Evolutionary conservation across 37 sponge, comb jelly and placozoan species (phyloP).

Genomic region (Aplysina aerophoba): DNA sequence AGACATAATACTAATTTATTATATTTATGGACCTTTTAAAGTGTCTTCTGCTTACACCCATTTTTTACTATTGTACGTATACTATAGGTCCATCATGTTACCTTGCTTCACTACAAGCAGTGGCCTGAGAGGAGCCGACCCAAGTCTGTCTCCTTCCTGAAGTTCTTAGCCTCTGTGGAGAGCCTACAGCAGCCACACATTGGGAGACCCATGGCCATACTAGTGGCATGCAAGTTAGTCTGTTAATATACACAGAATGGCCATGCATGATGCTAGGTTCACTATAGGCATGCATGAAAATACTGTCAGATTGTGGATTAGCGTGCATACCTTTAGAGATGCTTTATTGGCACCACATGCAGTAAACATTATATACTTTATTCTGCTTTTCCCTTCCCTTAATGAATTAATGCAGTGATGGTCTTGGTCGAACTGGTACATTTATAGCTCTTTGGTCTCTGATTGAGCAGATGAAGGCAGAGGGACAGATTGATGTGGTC

Average conservation of each 20-base stretch:
- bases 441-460: conserved; percentile 39
- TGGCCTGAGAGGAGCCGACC: background rate
- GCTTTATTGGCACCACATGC: too few relatives aligned
- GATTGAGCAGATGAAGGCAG: conserved; percentile 44
- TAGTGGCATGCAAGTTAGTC: conserved; percentile 12
- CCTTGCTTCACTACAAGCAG: background rate
- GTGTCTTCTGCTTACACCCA: too few relatives aligned
- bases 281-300: too few relatives aligned
- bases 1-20: too few relatives aligned
- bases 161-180: background rate
- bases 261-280: too few relatives aligned
- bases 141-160: background rate
- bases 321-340: too few relatives aligned
- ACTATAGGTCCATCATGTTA: background rate
- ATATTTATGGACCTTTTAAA: too few relatives aligned
- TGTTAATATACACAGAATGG: too few relatives aligned
- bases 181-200: background rate
- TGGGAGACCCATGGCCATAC: background rate
- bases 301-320: too few relatives aligned
- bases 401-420: conserved; percentile 34
- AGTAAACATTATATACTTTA: background rate
- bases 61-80: too few relatives aligned
- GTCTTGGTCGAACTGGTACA: conserved; percentile 42
- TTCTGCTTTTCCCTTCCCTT: background rate
- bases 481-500: conserved; percentile 36